phyloP scores from a whole-genome alignment of 2,113 vertebrate genomes.

The Ameiurus melas region DNA sequence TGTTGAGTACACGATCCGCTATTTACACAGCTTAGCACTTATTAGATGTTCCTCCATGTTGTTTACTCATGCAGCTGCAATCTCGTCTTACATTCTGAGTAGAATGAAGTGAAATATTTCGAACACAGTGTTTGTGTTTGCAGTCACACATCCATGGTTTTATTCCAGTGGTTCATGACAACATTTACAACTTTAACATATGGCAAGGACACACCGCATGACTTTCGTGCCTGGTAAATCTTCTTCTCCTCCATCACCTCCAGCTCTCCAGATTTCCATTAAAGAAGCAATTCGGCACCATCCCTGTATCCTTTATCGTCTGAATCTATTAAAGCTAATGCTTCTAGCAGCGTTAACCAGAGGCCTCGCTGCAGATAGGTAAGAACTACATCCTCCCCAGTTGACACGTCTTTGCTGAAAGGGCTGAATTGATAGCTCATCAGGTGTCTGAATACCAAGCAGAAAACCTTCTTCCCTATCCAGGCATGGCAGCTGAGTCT shows the following conservation, averaged over 20 bases:
- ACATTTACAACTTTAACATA: background rate
- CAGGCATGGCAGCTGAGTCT: slow-evolving; percentile 33
- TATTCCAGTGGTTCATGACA: background rate
- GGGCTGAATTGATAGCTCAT: slow-evolving; percentile 55
- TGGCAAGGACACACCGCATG: background rate
- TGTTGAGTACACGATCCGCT: background rate
- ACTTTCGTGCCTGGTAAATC: slow-evolving; percentile 5
- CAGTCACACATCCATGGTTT: background rate
- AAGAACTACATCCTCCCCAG: slow-evolving; percentile 45
- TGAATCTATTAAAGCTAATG: slow-evolving; percentile 55
- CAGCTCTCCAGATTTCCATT: slow-evolving; percentile 70
- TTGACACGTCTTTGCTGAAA: slow-evolving; percentile 53
- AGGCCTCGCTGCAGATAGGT: slow-evolving; percentile 15
- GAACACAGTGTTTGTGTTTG: background rate
- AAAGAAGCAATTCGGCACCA: slow-evolving; percentile 66
- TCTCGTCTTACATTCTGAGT: background rate
- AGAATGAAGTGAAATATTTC: background rate
- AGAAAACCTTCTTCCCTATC: slow-evolving; percentile 21
- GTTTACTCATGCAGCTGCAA: background rate
- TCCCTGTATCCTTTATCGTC: slow-evolving; percentile 58
- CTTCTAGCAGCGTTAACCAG: slow-evolving; percentile 53
- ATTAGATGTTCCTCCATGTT: background rate
- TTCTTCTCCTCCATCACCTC: slow-evolving; percentile 54
- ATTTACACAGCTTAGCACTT: slow-evolving; percentile 13
- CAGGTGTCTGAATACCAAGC: slow-evolving; percentile 59